These are phyloP conservation scores for Aix galericulata DNA, from an alignment of 2,113 vertebrate genomes.

Conservation along the genomic window DNA sequence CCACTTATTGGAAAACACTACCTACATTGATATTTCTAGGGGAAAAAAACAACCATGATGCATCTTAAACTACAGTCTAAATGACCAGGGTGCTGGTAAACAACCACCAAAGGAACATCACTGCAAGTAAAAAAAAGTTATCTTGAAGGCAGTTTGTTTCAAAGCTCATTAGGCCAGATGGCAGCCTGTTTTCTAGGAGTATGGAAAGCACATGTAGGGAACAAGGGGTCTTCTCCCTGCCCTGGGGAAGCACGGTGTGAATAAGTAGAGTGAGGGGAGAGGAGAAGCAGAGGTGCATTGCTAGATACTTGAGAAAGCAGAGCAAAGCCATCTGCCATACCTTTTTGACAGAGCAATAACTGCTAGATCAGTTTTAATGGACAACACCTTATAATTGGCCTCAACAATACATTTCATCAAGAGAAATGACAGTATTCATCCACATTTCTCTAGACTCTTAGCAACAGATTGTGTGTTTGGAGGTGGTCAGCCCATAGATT, in stretches of 20 bases:
- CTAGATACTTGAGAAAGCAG: background rate
- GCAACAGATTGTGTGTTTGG: background rate
- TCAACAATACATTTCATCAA: background rate
- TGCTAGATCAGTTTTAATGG: background rate
- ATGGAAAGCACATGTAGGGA: background rate
- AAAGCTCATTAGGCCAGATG: conserved; percentile 47
- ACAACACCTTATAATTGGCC: conserved; percentile 15
- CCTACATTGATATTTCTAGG: conserved; percentile 24
- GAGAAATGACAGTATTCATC: background rate
- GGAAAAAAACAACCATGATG: conserved; percentile 31
- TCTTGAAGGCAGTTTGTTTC: conserved; percentile 44
- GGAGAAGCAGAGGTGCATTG: background rate
- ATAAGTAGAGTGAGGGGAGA: accelerated
- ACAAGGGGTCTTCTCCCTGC: background rate
- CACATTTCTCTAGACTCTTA: background rate
- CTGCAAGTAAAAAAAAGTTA: conserved; percentile 37
- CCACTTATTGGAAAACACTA: conserved; percentile 54
- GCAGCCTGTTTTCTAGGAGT: conserved; percentile 38
- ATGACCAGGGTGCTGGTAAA: conserved; percentile 29
- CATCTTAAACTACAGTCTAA: conserved; percentile 32
- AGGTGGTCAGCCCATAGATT: background rate
- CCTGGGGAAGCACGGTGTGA: background rate
- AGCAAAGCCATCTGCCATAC: background rate
- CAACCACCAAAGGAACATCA: background rate
- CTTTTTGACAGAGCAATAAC: background rate